Conservation (phyloP, 2,797 vertebrate species). For the Lagorchestes hirsutus region DNA sequence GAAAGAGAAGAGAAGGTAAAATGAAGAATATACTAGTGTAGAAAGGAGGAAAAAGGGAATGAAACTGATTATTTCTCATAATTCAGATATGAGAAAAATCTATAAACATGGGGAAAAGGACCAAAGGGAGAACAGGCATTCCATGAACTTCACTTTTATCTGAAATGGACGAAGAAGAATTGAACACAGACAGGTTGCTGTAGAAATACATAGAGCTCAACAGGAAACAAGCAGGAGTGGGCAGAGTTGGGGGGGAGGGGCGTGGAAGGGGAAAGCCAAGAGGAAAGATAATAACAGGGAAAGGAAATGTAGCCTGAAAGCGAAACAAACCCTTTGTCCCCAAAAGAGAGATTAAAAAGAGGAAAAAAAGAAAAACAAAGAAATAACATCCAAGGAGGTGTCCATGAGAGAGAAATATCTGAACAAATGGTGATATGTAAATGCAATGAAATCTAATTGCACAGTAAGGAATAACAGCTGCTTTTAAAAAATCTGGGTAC, state of each 20-base stretch:
- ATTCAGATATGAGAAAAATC: not conserved
- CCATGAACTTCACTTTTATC: not conserved
- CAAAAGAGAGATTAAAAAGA: not conserved
- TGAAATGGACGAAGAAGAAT: not conserved
- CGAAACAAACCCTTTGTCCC: not conserved
- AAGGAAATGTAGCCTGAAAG: not conserved
- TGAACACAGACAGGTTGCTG: not conserved
- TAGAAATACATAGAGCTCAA: not conserved
- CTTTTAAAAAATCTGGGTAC: too few species aligned
- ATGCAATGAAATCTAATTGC: too few species aligned
- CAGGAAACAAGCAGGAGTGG: not conserved
- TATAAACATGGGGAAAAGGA: not conserved
- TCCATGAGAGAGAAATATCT: too few species aligned
- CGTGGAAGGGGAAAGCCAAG: too few species aligned
- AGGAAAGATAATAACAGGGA: not conserved
- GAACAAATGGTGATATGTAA: too few species aligned
- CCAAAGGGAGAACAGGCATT: not conserved
- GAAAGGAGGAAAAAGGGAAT: not conserved
- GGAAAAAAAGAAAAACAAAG: too few species aligned
- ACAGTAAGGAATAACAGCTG: too few species aligned
- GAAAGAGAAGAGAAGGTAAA: not conserved
- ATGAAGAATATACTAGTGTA: not conserved
- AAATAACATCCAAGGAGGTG: too few species aligned
- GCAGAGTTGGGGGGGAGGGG: not conserved
- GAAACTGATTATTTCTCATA: not conserved